Conservation (phyloP, 2,888 invertebrate genomes). For the Thumatha senex region DNA sequence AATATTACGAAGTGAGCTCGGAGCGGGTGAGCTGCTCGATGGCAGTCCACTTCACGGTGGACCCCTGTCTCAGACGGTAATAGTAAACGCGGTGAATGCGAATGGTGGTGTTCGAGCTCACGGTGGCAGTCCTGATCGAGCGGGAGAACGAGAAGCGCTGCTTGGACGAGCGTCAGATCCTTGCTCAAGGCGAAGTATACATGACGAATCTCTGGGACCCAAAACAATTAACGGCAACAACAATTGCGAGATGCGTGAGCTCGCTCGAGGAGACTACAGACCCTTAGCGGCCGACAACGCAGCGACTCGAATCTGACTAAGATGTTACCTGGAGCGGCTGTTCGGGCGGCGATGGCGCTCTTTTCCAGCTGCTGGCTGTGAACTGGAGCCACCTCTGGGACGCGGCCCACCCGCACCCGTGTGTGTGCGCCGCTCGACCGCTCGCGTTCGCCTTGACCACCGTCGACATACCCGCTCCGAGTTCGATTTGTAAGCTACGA, state of each 20-base stretch:
- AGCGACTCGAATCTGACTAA: slow-evolving; percentile 88
- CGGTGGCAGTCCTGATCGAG: slow-evolving; percentile 79
- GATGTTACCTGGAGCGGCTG: slow-evolving; percentile 89
- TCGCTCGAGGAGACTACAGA: slow-evolving; percentile 82
- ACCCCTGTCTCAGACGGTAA: slow-evolving; percentile 74
- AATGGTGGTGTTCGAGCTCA: slow-evolving; percentile 85
- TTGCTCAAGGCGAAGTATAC: slow-evolving; percentile 68
- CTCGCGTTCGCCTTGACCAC: slow-evolving; percentile 71
- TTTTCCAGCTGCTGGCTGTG: slow-evolving; percentile 72
- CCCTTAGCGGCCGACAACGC: slow-evolving; percentile 79
- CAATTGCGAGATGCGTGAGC: slow-evolving; percentile 91
- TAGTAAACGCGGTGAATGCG: slow-evolving; percentile 80
- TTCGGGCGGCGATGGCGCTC: slow-evolving; percentile 85
- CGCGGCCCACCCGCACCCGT: slow-evolving; percentile 50
- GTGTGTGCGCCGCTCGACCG: slow-evolving; percentile 53
- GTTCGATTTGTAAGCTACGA: slow-evolving; percentile 67
- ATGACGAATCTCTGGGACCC: slow-evolving; percentile 79
- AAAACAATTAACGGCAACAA: slow-evolving; percentile 89
- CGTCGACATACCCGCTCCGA: slow-evolving; percentile 80
- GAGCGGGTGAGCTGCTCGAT: slow-evolving; percentile 76
- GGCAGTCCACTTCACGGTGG: slow-evolving; percentile 76
- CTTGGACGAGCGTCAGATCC: slow-evolving; percentile 78
- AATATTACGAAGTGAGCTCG: slow-evolving; percentile 87
- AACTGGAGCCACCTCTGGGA: slow-evolving; percentile 58
- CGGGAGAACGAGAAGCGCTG: slow-evolving; percentile 84